Evolutionary conservation across 2,113 vertebrate species (phyloP), one percentile per base, ranked within the genome.

Genomic region (Tympanuchus pallidicinctus): DNA sequence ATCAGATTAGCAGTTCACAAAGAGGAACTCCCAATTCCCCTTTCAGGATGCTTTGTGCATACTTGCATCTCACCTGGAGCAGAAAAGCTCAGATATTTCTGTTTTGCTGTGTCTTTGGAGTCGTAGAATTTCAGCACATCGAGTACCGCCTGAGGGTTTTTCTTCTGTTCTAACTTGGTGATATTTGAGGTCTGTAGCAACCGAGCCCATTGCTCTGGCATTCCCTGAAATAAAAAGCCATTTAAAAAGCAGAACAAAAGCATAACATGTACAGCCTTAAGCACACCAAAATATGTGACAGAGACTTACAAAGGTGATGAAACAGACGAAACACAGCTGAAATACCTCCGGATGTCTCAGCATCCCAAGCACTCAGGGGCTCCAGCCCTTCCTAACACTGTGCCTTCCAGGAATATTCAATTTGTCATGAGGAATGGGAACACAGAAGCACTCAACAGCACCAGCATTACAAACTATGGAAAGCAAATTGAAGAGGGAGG

Each of bases 71-170:
- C 88, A 99, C 99, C 99, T 83, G 99, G 98, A 56, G 98, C 98
- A 91, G 99, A 99, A 95, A 99, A 99, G 96, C 99, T 99, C 98
- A 99, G 98, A 74, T 99, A 99, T 94, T 99, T 99, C 98, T 99
- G 99, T 50, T 98, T 99, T 63, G 98, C 98, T 22, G 99, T 99
- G 96, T 99, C 99, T 61, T 99, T 99, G 59, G 99, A 99, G 98
- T 99, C 99, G 1, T 99, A 99, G 97, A 99, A 99, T 95, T 99
- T 99, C 38, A 99, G 98, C 89, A 99, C 99, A 52, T 99, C 99
- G 36, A 99, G 98, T 91, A 99, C 99, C 64, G 99, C 99, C 98
- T 99, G 99, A 4, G 99, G 99, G 91, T 99, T 99, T 88, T 99
- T 99, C 98, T 99, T 99, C 97, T 99, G 99, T 97, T 99, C 99